Evolutionary conservation across 2,113 vertebrate species (phyloP).

Genomic region (Thamnophis sirtalis): DNA sequence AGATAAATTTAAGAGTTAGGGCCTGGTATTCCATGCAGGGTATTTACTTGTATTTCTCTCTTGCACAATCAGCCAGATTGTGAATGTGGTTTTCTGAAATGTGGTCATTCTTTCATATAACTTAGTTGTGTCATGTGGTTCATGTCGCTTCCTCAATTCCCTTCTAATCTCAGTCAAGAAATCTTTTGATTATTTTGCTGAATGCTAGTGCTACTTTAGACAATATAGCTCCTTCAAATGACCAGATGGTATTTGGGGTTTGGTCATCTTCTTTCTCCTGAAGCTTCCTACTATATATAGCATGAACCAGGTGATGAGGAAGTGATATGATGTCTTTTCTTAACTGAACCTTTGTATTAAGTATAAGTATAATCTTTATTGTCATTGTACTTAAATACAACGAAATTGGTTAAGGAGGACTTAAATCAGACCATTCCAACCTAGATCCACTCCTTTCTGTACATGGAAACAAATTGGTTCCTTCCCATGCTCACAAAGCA

Average conservation of each 20-base stretch:
- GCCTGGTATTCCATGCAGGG: background rate
- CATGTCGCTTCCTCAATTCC: background rate
- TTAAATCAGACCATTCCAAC: background rate
- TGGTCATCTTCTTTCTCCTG: background rate
- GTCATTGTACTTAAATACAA: too few species aligned
- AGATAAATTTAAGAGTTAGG: background rate
- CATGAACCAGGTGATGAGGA: background rate
- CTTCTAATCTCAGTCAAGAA: background rate
- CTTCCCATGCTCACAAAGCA: background rate
- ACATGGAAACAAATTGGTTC: background rate
- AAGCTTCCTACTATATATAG: background rate
- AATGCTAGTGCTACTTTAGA: background rate
- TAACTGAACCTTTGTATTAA: background rate
- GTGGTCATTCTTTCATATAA: background rate
- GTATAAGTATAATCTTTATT: too few species aligned
- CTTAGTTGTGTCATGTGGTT: background rate
- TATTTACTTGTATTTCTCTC: background rate
- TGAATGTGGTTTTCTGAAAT: background rate
- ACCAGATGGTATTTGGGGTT: background rate
- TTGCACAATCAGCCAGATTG: background rate
- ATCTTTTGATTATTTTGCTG: background rate
- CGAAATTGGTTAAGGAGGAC: too few species aligned
- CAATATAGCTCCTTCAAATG: background rate
- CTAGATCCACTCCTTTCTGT: background rate
- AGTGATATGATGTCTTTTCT: background rate